Conservation (phyloP, 2,797 vertebrate genomes). For the Cossypha polioptera region DNA sequence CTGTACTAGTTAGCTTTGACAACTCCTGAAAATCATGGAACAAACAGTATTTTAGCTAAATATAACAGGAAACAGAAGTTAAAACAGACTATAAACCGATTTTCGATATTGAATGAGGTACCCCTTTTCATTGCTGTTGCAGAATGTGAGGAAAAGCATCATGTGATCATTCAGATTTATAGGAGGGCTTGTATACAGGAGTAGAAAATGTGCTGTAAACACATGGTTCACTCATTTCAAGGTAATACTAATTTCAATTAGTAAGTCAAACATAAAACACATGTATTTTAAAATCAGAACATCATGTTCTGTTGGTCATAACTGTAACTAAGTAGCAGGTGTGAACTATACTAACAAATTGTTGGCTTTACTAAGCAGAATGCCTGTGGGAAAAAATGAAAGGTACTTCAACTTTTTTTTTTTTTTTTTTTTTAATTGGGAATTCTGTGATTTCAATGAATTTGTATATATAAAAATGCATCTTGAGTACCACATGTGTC, state of each 20-base stretch:
- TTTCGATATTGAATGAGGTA: neutral
- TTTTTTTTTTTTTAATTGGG: neutral
- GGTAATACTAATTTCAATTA: neutral
- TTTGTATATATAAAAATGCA: neutral
- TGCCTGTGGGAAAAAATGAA: neutral
- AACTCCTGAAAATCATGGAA: neutral
- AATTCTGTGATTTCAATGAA: neutral
- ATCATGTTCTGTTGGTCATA: neutral
- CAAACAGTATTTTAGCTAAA: neutral
- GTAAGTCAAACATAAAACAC: neutral
- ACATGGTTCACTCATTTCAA: neutral
- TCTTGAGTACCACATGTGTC: fast-evolving
- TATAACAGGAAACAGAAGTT: neutral
- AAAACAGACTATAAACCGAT: neutral
- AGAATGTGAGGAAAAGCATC: neutral
- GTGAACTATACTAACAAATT: neutral
- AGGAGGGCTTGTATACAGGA: neutral
- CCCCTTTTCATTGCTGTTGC: neutral
- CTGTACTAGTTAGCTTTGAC: neutral
- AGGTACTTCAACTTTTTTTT: neutral
- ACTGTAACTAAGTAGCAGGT: neutral
- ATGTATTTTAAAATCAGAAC: neutral
- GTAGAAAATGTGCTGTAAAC: neutral
- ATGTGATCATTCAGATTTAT: neutral
- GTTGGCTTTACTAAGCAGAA: neutral